Base-by-base conservation (phyloP, 2,888 invertebrate species). In the Dicycla oo region DNA sequence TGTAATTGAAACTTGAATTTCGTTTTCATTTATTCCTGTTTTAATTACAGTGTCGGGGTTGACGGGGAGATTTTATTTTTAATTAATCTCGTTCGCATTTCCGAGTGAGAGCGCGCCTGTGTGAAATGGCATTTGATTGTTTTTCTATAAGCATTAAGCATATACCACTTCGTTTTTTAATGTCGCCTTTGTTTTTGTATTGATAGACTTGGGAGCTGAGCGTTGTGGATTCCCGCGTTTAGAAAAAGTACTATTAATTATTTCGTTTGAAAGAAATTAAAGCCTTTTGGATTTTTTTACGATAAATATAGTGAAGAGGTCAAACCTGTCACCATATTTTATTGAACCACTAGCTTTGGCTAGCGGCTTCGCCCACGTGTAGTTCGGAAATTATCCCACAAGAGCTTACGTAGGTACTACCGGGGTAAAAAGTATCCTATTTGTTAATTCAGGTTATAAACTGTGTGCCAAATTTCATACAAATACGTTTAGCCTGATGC, bases 1-100 rank as follows among this genome's bases (percentile, higher is more conserved):
- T 87, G 87, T 88, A 86, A 90, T 89, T 88, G 87, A 89, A 90
- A 87, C 86, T 88, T 88, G 85, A 88, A 90, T 88, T 89, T 88
- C 87, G 87, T 90, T 90, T 88, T 91, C 90, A 88, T 90, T 91
- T 91, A 91, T 90, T 91, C 87, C 88, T 78, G 84, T 90, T 93
- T 92, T 91, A 93, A 93, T 93, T 92, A 89, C 85, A 85, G 80
- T 80, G 85, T 87, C 79, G 69, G 80, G 85, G 88, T 88, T 87
- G 87, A 88, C 82, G 83, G 76, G 80, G 85, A 81, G 88, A 88
- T 91, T 91, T 92, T 91, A 90, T 91, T 92, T 93, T 92, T 92
- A 93, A 93, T 94, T 93, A 94, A 93, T 86, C 89, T 87, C 88
- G 87, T 88, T 88, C 87, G 83, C 74, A 81, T 81, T 78, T 78